Conservation (phyloP, 2,888 invertebrate species). For the Rhagonycha fulva region DNA sequence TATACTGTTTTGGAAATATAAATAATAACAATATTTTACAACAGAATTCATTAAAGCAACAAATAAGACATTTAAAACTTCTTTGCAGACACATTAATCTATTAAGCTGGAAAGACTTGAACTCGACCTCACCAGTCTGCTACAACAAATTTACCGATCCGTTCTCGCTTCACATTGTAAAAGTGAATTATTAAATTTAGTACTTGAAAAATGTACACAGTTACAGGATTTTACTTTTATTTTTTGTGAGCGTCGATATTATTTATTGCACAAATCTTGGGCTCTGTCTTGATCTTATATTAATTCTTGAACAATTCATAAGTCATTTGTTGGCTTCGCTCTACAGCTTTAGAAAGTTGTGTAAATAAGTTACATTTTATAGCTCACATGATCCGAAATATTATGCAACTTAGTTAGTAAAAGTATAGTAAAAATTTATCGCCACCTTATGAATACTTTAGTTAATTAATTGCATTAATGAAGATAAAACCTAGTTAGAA, state of each 20-base stretch:
- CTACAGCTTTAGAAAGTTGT: not conserved
- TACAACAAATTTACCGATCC: constrained; percentile 13
- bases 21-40: not conserved
- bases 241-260: constrained; percentile 10
- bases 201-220: constrained; percentile 16
- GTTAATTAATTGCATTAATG: not conserved
- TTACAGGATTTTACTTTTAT: constrained; percentile 10
- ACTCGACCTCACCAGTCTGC: constrained; percentile 20
- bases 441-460: not conserved
- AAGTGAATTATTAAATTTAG: constrained; percentile 16
- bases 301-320: not conserved
- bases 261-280: constrained; percentile 3
- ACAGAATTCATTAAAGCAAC: not conserved
- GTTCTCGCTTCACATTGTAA: constrained; percentile 16
- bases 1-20: not conserved
- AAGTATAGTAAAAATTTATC: not conserved
- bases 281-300: not conserved
- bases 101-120: constrained; percentile 14
- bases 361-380: not conserved
- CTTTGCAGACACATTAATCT: constrained; percentile 21
- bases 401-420: not conserved
- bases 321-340: constrained; percentile 4
- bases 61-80: not conserved
- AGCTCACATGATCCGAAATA: not conserved
- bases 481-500: too few relatives aligned